Conservation (phyloP, 2,797 vertebrate genomes). For the Ciconia nigra region DNA sequence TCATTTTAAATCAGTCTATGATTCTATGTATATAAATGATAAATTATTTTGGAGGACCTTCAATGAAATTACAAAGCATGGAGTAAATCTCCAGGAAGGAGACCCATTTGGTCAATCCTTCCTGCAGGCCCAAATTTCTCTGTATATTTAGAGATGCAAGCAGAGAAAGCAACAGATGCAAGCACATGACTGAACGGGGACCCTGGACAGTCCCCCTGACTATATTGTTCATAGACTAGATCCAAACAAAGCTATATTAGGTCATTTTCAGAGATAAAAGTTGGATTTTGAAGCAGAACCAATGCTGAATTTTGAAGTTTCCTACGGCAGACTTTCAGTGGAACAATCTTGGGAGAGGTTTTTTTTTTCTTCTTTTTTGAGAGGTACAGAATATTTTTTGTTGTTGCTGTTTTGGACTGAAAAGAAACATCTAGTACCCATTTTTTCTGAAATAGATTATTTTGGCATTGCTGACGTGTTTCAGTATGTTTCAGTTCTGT, state of each 20-base stretch:
- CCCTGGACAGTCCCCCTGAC: neutral
- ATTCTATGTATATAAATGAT: neutral
- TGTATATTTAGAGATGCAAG: neutral
- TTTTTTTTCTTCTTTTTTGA: neutral
- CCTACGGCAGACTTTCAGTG: neutral
- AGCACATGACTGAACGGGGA: neutral
- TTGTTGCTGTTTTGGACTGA: neutral
- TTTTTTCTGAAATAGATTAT: neutral
- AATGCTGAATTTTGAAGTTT: neutral
- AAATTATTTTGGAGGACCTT: neutral
- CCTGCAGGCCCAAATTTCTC: neutral
- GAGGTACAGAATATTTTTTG: neutral
- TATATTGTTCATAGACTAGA: neutral
- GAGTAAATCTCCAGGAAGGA: neutral
- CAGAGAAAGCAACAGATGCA: neutral
- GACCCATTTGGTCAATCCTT: neutral
- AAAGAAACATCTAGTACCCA: neutral
- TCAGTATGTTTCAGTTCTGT: neutral
- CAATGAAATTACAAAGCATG: neutral
- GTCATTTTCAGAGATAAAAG: neutral
- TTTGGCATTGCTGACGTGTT: neutral
- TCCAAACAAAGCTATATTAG: neutral
- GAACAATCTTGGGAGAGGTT: neutral
- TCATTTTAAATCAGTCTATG: neutral
- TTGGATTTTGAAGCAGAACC: neutral